Conservation (phyloP, 35 echinoderm and acorn worm genomes). For the Heliocidaris erythrogramma region DNA sequence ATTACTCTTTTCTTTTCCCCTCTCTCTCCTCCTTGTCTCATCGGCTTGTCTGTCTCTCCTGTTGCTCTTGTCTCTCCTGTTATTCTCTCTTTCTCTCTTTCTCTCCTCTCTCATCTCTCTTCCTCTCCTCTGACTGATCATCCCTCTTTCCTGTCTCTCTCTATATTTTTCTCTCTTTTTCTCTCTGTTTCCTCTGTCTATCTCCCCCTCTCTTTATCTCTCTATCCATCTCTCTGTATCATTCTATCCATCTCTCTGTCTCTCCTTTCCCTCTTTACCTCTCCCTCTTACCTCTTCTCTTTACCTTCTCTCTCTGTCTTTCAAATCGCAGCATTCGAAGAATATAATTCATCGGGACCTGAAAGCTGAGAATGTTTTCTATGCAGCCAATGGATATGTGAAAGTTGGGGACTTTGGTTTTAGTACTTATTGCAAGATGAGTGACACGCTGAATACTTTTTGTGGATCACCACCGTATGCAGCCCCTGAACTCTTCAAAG, state of each 20-base stretch:
- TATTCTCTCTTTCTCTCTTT: too few species aligned
- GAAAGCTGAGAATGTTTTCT: conserved; percentile 99
- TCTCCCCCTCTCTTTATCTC: too few species aligned
- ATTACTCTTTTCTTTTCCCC: background rate
- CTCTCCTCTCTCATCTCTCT: background rate
- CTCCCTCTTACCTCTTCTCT: background rate
- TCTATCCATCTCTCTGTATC: too few species aligned
- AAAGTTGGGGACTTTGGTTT: conserved; percentile 99
- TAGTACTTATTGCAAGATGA: conserved; percentile 79
- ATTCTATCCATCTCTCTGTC: background rate
- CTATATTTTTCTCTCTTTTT: background rate
- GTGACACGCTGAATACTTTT: conserved; percentile 93
- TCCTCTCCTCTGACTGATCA: background rate
- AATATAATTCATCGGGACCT: conserved; percentile 96
- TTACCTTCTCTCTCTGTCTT: conserved; percentile 52
- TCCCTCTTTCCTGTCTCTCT: background rate
- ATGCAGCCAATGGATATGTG: conserved; percentile 91
- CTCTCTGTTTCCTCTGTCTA: background rate
- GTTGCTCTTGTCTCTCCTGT: background rate
- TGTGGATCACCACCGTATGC: conserved; percentile 99
- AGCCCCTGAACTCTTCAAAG: conserved; percentile 98
- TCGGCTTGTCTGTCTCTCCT: too few species aligned
- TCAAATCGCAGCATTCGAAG: conserved; percentile 73
- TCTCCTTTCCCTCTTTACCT: background rate
- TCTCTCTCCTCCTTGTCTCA: background rate